These are phyloP conservation scores for Nebria ingens DNA, from an alignment of 1,140 invertebrate species.

Conservation along the genomic window DNA sequence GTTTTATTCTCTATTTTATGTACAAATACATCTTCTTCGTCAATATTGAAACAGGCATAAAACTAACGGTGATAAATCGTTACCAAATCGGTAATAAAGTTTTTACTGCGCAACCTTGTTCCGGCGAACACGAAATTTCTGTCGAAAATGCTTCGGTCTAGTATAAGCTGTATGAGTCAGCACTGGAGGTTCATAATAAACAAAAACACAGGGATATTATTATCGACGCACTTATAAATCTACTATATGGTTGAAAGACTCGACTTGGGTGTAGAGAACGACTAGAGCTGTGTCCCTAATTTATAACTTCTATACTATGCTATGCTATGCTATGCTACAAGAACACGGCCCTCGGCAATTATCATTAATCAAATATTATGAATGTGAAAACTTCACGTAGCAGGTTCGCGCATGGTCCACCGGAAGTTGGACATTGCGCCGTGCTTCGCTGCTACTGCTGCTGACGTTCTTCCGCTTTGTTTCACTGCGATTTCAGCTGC, in stretches of 20 bases:
- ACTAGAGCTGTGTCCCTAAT: neutral
- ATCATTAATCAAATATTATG: conserved; percentile 5
- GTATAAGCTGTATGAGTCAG: neutral
- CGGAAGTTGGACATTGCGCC: neutral
- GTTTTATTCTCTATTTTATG: no score
- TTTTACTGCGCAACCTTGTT: no score
- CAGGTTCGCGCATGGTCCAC: neutral
- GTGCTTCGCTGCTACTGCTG: no score
- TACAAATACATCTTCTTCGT: no score
- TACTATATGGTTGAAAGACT: no score
- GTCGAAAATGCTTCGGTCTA: neutral
- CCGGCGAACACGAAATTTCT: no score
- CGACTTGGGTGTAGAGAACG: neutral
- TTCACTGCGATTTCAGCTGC: no score
- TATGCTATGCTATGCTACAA: no score
- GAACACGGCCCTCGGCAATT: neutral
- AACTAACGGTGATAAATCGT: neutral
- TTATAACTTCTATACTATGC: conserved; percentile 7
- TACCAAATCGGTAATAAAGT: neutral
- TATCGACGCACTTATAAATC: neutral
- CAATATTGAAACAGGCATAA: neutral
- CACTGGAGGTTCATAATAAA: neutral
- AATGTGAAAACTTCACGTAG: conserved; percentile 8
- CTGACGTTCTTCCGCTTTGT: no score
- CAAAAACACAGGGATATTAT: neutral